A percentile compares a stretch with the other conserved stretches of the same genome.
These are phyloP conservation scores for Coleophora deauratella DNA, from an alignment of 2,888 invertebrate genomes.

Conservation along the genomic window DNA sequence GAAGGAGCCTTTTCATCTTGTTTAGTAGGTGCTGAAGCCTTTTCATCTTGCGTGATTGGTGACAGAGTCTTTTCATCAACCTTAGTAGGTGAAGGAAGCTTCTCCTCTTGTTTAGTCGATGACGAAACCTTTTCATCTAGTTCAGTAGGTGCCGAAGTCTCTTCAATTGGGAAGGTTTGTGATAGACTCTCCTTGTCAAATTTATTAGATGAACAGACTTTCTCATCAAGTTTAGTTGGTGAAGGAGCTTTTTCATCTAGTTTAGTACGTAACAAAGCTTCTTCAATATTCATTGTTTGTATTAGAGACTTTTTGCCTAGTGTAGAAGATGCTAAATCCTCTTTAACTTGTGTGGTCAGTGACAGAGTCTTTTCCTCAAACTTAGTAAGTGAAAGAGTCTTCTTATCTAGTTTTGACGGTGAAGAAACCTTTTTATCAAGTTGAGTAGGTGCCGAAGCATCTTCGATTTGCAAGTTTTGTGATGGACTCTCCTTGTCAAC, in stretches of 20 bases:
- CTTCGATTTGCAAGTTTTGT: too few species aligned
- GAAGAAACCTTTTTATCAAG: too few species aligned
- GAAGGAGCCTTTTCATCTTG: background rate
- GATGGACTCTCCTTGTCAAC: too few species aligned
- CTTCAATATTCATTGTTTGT: background rate
- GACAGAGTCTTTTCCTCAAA: too few species aligned
- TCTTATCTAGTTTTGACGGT: background rate
- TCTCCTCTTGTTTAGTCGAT: background rate
- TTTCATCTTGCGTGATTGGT: background rate
- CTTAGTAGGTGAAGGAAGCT: slow-evolving; percentile 3
- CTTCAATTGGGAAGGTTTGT: too few species aligned
- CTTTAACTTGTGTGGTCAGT: too few species aligned
- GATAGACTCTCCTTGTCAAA: background rate
- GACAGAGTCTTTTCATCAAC: background rate
- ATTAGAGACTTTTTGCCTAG: too few species aligned
- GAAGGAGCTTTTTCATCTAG: background rate
- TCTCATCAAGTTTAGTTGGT: background rate
- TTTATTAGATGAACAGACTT: background rate
- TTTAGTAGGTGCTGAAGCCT: background rate
- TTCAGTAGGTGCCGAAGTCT: background rate
- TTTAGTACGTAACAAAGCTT: background rate
- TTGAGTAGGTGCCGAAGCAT: too few species aligned
- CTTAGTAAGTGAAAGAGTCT: background rate
- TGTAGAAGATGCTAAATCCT: too few species aligned
- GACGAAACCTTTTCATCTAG: background rate